A percentile compares a stretch with the other conserved stretches of the same genome.
phyloP scores from a whole-genome alignment of 2,888 invertebrate species.

The Scaptomyza parva region DNA sequence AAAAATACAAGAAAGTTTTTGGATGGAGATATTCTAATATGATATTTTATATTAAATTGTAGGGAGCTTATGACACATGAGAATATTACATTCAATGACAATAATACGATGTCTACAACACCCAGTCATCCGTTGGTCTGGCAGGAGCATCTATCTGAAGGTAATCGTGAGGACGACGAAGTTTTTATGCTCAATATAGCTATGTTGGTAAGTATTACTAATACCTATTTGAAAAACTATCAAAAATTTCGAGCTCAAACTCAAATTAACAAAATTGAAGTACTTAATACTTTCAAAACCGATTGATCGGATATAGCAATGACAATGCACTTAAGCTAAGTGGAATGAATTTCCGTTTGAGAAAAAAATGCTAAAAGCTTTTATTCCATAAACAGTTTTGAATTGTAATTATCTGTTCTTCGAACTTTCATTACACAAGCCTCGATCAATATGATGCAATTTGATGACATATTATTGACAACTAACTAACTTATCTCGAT shows the following conservation, averaged over 20 bases:
- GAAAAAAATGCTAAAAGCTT: slow-evolving; percentile 1
- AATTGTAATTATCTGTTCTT: slow-evolving; percentile 8
- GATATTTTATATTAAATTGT: slow-evolving; percentile 28
- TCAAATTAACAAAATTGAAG: too few species aligned
- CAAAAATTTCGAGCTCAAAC: too few species aligned
- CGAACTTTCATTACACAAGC: slow-evolving; percentile 17
- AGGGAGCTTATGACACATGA: slow-evolving; percentile 91
- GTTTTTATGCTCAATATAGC: slow-evolving; percentile 93
- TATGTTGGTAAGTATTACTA: slow-evolving; percentile 92
- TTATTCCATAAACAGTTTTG: slow-evolving; percentile 6
- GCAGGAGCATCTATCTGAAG: slow-evolving; percentile 91
- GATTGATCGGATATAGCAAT: not conserved
- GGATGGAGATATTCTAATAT: not conserved
- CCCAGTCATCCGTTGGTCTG: slow-evolving; percentile 91
- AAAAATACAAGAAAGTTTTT: not conserved
- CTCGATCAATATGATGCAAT: slow-evolving; percentile 26
- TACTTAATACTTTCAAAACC: not conserved
- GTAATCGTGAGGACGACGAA: slow-evolving; percentile 90
- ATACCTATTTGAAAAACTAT: not conserved
- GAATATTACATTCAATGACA: slow-evolving; percentile 90
- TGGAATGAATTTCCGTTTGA: slow-evolving; percentile 6
- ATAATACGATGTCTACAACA: slow-evolving; percentile 89
- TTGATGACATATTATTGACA: slow-evolving; percentile 27
- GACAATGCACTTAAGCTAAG: slow-evolving; percentile 2
- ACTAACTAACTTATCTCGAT: slow-evolving; percentile 28